Conservation (phyloP, 2,888 invertebrate species). For the Phaonia tiefii region DNA sequence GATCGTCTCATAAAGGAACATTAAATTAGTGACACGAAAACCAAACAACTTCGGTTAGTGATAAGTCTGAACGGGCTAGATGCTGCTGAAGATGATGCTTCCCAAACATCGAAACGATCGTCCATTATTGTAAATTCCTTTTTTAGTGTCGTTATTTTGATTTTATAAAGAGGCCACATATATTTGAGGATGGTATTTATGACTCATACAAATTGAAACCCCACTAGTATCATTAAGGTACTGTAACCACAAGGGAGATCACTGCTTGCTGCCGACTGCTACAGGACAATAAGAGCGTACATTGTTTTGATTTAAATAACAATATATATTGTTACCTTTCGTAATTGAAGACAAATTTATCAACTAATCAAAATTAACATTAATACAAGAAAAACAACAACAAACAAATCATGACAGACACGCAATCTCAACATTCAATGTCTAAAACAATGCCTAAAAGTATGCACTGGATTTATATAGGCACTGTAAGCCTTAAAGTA, state of each 20-base stretch:
- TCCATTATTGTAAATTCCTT: too few species aligned
- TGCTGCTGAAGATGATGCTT: too few species aligned
- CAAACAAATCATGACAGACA: background rate
- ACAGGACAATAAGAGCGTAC: conserved; percentile 19
- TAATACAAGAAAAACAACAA: background rate
- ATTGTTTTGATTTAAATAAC: conserved; percentile 7
- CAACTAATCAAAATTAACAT: conserved; percentile 27
- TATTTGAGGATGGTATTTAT: too few species aligned
- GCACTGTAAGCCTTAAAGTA: background rate
- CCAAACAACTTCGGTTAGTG: too few species aligned
- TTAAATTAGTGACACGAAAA: too few species aligned
- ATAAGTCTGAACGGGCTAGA: too few species aligned
- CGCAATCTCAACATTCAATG: conserved; percentile 1
- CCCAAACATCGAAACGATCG: too few species aligned
- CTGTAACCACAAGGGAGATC: conserved; percentile 53
- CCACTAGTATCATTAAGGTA: background rate
- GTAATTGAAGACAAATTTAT: conserved; percentile 44
- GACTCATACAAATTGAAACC: background rate
- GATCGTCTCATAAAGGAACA: too few species aligned
- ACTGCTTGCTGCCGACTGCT: background rate
- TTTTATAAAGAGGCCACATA: too few species aligned
- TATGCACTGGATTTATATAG: background rate
- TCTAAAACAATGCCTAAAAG: conserved; percentile 16
- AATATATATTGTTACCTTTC: conserved; percentile 14
- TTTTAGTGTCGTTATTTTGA: too few species aligned